phyloP scores from a whole-genome alignment of 2,888 invertebrate species.

The Drosophila atripex region DNA sequence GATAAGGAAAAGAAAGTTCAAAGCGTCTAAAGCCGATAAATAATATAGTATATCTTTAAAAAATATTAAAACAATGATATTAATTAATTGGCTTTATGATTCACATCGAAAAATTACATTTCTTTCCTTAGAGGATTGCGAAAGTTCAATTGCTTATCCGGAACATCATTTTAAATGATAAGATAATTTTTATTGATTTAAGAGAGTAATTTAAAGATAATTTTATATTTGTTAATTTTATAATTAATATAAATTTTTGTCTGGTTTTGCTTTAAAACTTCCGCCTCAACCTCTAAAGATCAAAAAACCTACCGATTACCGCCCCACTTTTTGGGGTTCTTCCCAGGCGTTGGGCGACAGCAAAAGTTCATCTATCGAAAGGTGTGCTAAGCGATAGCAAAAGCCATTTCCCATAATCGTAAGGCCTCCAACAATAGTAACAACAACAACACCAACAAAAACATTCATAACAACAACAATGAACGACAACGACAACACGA shows the following conservation, averaged over 20 bases:
- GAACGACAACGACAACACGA: conserved; percentile 47
- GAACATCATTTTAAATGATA: too few species aligned
- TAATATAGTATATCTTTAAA: too few species aligned
- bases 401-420: conserved; percentile 58
- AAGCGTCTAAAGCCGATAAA: too few species aligned
- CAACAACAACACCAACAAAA: neutral
- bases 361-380: conserved; percentile 48
- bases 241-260: neutral
- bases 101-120: too few species aligned
- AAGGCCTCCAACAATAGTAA: conserved; percentile 37
- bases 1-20: too few species aligned
- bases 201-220: neutral
- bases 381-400: conserved; percentile 54
- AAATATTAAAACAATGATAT: too few species aligned
- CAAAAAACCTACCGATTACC: conserved; percentile 19
- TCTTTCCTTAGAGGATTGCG: too few species aligned
- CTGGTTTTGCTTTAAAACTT: conserved; percentile 7
- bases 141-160: too few species aligned
- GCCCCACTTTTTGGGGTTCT: conserved; percentile 42
- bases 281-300: conserved; percentile 20
- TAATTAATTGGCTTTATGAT: too few species aligned
- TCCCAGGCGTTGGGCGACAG: conserved; percentile 48
- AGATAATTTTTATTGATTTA: too few species aligned
- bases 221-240: conserved; percentile 9
- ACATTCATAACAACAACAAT: neutral